Percentiles rank a stretch among this genome's conserved stretches.
These are phyloP conservation scores for Acomys russatus DNA, from an alignment of 2,797 vertebrate genomes.

Conservation along the genomic window DNA sequence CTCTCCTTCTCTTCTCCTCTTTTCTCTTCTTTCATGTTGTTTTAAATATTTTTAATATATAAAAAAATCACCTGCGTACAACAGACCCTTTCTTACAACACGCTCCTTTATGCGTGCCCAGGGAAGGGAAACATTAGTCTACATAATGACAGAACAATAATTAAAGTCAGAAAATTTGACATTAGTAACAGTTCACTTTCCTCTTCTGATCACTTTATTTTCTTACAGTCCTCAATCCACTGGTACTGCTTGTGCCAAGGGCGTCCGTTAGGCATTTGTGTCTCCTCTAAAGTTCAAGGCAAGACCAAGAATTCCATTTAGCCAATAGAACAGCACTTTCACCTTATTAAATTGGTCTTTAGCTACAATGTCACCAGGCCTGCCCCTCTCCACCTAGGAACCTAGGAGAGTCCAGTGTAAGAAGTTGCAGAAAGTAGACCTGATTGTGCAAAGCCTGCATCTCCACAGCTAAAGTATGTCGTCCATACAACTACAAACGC, in stretches of 20 bases:
- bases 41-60: conserved; percentile 48
- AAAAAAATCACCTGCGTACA: neutral
- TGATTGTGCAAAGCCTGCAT: conserved; percentile 38
- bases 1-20: neutral
- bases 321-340: neutral
- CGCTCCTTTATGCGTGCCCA: neutral
- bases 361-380: conserved; percentile 45
- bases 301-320: neutral
- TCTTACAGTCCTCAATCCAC: neutral
- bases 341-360: conserved; percentile 40
- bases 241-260: neutral
- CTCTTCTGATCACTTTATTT: neutral
- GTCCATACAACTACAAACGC: neutral
- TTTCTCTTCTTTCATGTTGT: neutral
- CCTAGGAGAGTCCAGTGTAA: neutral
- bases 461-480: conserved; percentile 12
- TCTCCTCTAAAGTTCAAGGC: conserved; percentile 23
- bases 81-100: neutral
- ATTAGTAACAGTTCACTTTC: neutral
- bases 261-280: neutral
- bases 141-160: neutral
- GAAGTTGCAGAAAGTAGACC: conserved; percentile 41
- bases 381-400: conserved; percentile 46
- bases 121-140: neutral
- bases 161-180: neutral